Base-by-base conservation (phyloP, 2,888 invertebrate genomes). In the Steinernema hermaphroditum region DNA sequence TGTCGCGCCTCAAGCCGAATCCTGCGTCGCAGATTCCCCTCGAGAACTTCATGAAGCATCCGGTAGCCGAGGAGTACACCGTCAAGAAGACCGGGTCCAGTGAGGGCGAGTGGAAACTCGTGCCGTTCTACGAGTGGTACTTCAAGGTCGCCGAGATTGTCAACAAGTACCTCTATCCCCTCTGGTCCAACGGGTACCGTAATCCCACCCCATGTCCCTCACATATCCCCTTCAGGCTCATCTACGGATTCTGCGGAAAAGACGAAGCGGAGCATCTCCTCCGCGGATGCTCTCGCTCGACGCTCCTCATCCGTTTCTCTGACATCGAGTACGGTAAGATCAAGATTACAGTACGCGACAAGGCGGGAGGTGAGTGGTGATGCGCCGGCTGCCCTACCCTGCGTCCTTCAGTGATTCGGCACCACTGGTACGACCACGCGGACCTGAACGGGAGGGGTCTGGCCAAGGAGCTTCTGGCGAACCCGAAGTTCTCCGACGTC, bases 101-200 rank as follows among this genome's bases (percentile, higher is more conserved):
- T 16, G 84, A 84, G 1, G 85, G 85, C n/a, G 85, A 86, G 69
- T 85, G 85, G 85, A 85, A 86, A 74, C 76, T 85, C 41, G 83
- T 84, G 34, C 80, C 78, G 12, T 78, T 75, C 72, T 78, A 72
- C 70, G 78, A 78, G 68, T 78, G 78, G 85, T 85, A 82, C 76
- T 83, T 85, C 76, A 85, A 85, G 71, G 70, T 84, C 32, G 85
- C 85, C n/a, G 85, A 85, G 72, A 79, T 85, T 43, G 79, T 82
- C 32, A 85, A 85, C 77, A 85, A 85, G 74, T 80, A 86, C 74
- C 77, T 85, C 43, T 78, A 83, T 73, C 78, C 80, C 37, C 84
- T 85, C 83, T 85, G 85, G 85, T 83, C 83, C 74, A 83, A 85
- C 70, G 85, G 85, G 81, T 83, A 27, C 32, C 12, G 32, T 34